phyloP scores from a whole-genome alignment of 1,140 invertebrate species.

The Mya arenaria region DNA sequence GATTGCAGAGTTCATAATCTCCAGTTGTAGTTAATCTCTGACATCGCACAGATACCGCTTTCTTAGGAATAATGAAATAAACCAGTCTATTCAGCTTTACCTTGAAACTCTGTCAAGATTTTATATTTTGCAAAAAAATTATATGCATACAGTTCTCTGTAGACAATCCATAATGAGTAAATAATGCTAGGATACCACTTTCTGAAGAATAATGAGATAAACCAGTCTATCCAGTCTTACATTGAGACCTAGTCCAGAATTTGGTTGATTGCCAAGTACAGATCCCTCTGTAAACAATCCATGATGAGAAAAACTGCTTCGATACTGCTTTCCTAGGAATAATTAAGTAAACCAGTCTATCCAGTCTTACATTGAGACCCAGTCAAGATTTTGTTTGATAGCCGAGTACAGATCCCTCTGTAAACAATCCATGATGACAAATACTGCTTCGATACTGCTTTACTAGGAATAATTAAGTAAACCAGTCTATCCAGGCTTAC shows the following conservation, averaged over 20 bases:
- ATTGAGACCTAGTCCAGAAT: slow-evolving; percentile 87
- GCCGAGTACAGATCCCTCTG: slow-evolving; percentile 91
- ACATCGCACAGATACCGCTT: slow-evolving; percentile 89
- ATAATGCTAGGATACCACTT: slow-evolving; percentile 90
- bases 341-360: too few species aligned
- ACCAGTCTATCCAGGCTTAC: slow-evolving; percentile 66
- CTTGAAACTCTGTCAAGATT: slow-evolving; percentile 87
- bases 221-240: slow-evolving; percentile 66
- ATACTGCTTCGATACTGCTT: slow-evolving; percentile 90
- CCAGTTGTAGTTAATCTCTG: slow-evolving; percentile 89
- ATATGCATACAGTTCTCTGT: slow-evolving; percentile 90
- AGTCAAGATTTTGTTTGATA: slow-evolving; percentile 87
- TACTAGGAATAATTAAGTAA: too few species aligned
- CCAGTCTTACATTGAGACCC: slow-evolving; percentile 83
- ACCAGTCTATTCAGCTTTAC: slow-evolving; percentile 67
- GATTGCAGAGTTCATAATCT: slow-evolving; percentile 92
- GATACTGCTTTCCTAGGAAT: too few species aligned
- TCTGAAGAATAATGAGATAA: too few species aligned
- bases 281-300: slow-evolving; percentile 87
- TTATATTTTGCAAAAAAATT: slow-evolving; percentile 87
- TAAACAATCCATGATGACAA: slow-evolving; percentile 88
- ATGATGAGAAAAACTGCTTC: slow-evolving; percentile 92
- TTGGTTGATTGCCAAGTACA: slow-evolving; percentile 90
- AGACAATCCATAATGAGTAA: slow-evolving; percentile 89
- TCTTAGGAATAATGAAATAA: too few species aligned